Conservation (phyloP, 2,113 vertebrate genomes). For the Aspidoscelis tigris region DNA sequence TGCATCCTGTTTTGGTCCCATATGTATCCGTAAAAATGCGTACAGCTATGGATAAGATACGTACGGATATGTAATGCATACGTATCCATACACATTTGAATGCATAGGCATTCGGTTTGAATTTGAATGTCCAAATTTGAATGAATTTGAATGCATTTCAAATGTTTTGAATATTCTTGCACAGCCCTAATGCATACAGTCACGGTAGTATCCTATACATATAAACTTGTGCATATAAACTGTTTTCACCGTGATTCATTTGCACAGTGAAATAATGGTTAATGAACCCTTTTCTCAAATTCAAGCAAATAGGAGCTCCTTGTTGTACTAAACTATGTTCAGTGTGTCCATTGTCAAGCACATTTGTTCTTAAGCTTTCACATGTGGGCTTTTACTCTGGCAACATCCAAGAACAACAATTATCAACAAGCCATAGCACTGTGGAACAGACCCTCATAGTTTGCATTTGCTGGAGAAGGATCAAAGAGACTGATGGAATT, state of each 20-base stretch:
- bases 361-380: slow-evolving; percentile 46
- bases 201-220: no score
- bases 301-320: background rate
- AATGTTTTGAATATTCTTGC: no score
- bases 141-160: no score
- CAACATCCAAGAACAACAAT: slow-evolving; percentile 61
- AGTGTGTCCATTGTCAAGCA: slow-evolving; percentile 35
- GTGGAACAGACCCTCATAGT: slow-evolving; percentile 45
- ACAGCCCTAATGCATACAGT: no score
- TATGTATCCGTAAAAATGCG: no score
- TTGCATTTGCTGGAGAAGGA: slow-evolving; percentile 29
- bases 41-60: no score
- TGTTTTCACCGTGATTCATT: background rate
- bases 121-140: no score
- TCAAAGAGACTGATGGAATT: slow-evolving; percentile 26
- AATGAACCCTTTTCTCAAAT: background rate
- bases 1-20: no score
- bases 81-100: no score
- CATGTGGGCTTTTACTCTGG: slow-evolving; percentile 36
- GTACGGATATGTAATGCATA: no score
- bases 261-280: slow-evolving; percentile 9
- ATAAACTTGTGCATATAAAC: background rate
- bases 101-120: no score
- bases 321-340: slow-evolving; percentile 11
- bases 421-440: slow-evolving; percentile 52